Base-by-base conservation (phyloP, 2,888 invertebrate genomes). In the Ornithoptera priamus region DNA sequence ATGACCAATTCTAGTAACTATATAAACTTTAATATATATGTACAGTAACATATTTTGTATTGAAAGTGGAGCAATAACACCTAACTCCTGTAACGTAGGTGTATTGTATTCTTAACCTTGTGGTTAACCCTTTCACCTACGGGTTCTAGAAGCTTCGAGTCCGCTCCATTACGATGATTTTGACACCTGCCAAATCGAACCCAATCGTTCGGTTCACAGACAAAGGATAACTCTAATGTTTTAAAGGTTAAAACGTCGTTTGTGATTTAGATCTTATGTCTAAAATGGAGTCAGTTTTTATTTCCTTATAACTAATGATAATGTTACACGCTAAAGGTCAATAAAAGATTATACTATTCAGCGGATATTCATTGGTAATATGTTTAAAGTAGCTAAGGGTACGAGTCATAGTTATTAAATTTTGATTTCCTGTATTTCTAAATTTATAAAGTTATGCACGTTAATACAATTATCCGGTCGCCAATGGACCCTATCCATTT, bases 51-150 rank as follows among this genome's bases (percentile, higher is more conserved):
- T 46, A 30, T 61, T 42, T 65, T 68, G 30, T 62, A 61, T 36
- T 58, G 30, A 50, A 71, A 61, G 46, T 71, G 62, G 70, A 71
- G 64, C 70, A 67, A 71, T 67, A 71, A 71, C 70, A 65, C 42
- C 53, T 50, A 71, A 67, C 64, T 22, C 20, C 30, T 60, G 56
- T 61, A 20, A 24, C 64, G 64, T 70, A 65, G 70, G 67, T 64
- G 70, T 71, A 71, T 71, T 71, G 70, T 71, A 71, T 72, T 73
- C 73, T 73, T 75, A 77, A 73, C 78, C 76, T 78, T 78, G 77
- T 70, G 69, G 67, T 70, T 68, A 66, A 69, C 74, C 78, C 77
- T 77, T 78, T 78, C 78, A 76, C 77, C 73, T 56, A 72, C 68
- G 70, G 62, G 60, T 73, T 77, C 76, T 76, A 74, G 77, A 77